A percentile compares a stretch with the other conserved stretches of the same genome.
phyloP scores from a whole-genome alignment of 2,113 vertebrate species.

The Suricata suricatta region DNA sequence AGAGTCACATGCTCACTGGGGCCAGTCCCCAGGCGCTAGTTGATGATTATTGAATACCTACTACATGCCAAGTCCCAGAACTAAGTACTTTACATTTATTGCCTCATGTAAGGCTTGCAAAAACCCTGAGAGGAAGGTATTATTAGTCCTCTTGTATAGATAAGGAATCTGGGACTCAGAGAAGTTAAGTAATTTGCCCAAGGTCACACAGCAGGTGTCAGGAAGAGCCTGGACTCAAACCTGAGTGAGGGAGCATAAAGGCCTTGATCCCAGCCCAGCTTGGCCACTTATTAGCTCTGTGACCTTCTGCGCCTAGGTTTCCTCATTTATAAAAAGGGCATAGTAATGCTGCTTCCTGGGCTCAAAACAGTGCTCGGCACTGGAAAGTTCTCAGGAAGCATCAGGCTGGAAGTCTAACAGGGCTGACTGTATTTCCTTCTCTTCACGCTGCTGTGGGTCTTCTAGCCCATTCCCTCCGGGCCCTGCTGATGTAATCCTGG shows the following conservation, averaged over 20 bases:
- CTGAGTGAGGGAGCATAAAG: no score
- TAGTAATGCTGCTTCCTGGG: fast-evolving
- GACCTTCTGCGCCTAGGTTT: background rate
- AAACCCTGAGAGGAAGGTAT: background rate
- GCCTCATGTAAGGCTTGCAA: background rate
- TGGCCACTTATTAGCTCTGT: background rate
- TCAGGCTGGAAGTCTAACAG: fast-evolving
- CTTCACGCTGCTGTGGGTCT: fast-evolving
- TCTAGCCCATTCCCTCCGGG: background rate
- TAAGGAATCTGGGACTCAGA: background rate
- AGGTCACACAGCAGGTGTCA: background rate
- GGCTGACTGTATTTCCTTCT: background rate
- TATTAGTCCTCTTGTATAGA: background rate
- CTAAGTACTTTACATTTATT: background rate
- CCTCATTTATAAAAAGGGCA: background rate
- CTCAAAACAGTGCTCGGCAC: background rate
- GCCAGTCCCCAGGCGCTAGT: background rate
- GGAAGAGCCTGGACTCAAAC: background rate
- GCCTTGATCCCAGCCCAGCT: background rate
- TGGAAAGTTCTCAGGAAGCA: fast-evolving
- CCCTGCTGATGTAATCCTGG: fast-evolving
- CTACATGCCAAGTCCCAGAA: background rate
- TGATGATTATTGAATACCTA: background rate
- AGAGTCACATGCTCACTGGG: fast-evolving
- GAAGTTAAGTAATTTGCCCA: background rate